phyloP scores from a whole-genome alignment of 1,140 invertebrate genomes.

The silkworm (Bombyx mori) region DNA sequence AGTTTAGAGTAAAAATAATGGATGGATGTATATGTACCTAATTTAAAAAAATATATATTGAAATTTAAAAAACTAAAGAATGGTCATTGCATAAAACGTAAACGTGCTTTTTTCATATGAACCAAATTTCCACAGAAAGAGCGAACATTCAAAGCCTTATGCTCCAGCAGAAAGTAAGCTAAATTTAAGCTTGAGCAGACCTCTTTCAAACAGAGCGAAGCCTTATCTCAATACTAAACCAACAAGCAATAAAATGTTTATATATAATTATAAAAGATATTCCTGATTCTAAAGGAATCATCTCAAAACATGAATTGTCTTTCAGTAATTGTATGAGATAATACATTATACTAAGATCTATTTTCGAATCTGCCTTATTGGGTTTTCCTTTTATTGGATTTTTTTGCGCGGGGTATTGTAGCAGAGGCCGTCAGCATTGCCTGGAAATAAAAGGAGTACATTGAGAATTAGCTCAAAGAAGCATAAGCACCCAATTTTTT shows the following conservation, averaged over 20 bases:
- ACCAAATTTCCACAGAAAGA: neutral
- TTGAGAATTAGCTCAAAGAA: constrained; percentile 49
- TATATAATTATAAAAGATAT: too few relatives aligned
- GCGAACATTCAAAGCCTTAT: too few relatives aligned
- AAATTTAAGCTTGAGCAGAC: too few relatives aligned
- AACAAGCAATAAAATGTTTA: too few relatives aligned
- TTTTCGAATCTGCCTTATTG: constrained; percentile 33
- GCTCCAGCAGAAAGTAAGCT: too few relatives aligned
- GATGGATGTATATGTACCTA: neutral
- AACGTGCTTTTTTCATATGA: constrained; percentile 1
- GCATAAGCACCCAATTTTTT: constrained; percentile 25
- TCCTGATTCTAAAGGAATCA: too few relatives aligned
- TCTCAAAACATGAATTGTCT: too few relatives aligned
- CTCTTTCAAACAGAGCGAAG: too few relatives aligned
- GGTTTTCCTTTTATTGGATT: constrained; percentile 70
- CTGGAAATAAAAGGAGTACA: constrained; percentile 64
- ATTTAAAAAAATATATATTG: neutral
- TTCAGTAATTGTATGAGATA: too few relatives aligned
- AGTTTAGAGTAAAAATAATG: too few relatives aligned
- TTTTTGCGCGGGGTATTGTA: constrained; percentile 70
- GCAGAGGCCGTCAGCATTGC: constrained; percentile 67
- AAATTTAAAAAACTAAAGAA: neutral
- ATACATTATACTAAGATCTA: too few relatives aligned
- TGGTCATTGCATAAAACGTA: neutral
- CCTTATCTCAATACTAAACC: too few relatives aligned